phyloP scores from a whole-genome alignment of 1,140 invertebrate species.

The Luehdorfia chinensis region DNA sequence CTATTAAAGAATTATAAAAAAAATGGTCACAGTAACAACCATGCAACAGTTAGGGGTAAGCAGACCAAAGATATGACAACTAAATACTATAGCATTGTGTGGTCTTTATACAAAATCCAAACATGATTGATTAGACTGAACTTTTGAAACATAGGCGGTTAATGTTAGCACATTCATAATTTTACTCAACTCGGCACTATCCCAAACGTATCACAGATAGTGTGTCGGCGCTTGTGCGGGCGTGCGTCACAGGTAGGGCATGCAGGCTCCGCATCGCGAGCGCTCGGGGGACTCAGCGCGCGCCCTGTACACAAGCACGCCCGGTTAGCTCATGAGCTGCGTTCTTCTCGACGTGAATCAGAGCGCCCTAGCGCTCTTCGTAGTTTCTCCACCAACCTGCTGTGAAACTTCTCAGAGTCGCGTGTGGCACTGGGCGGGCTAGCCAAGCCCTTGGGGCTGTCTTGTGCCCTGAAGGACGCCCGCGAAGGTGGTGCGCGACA shows the following conservation, averaged over 20 bases:
- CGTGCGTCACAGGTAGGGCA: conserved; percentile 67
- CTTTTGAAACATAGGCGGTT: conserved; percentile 28
- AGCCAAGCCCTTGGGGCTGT: conserved; percentile 76
- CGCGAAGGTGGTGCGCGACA: conserved; percentile 78
- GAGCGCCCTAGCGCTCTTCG: conserved; percentile 84
- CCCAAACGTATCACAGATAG: conserved; percentile 62
- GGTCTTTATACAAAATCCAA: conserved; percentile 4
- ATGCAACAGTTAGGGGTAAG: conserved; percentile 53
- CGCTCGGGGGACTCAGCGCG: conserved; percentile 57
- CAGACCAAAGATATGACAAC: conserved; percentile 38
- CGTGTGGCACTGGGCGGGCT: conserved; percentile 79
- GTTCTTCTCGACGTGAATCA: conserved; percentile 69
- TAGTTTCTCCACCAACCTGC: conserved; percentile 88
- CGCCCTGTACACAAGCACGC: conserved; percentile 66
- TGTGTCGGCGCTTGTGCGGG: conserved; percentile 42
- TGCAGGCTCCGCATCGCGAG: conserved; percentile 63
- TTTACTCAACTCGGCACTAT: conserved; percentile 58
- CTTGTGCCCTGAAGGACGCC: conserved; percentile 77
- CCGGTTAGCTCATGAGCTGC: conserved; percentile 68
- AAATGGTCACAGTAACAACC: conserved; percentile 27
- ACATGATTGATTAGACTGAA: conserved; percentile 17
- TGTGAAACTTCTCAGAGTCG: conserved; percentile 90
- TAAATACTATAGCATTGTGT: conserved; percentile 37
- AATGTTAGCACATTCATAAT: conserved; percentile 45
- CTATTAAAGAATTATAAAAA: conserved; percentile 17